These are phyloP conservation scores for Canis aureus DNA, from an alignment of 2,113 vertebrate genomes.

Conservation along the genomic window DNA sequence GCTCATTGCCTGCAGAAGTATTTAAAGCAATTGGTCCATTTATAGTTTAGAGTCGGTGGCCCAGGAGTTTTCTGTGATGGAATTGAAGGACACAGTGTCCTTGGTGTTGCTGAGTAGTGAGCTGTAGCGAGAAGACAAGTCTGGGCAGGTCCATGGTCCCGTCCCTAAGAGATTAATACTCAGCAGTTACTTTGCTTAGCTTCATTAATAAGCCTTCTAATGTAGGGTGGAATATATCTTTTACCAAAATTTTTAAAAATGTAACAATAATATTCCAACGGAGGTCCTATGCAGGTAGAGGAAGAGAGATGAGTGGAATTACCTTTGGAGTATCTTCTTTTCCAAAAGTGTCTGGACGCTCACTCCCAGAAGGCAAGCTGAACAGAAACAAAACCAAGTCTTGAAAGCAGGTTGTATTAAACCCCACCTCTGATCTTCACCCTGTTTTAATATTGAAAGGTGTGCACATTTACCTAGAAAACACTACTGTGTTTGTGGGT, in stretches of 20 bases:
- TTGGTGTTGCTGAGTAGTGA: slow-evolving; percentile 45
- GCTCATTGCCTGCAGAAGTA: background rate
- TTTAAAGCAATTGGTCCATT: slow-evolving; percentile 21
- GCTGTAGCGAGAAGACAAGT: slow-evolving; percentile 60
- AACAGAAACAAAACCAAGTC: slow-evolving; percentile 8
- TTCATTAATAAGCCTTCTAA: slow-evolving; percentile 6
- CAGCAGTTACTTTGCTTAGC: slow-evolving; percentile 37
- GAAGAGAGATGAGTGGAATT: background rate
- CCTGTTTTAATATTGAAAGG: slow-evolving; percentile 55
- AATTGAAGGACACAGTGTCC: background rate
- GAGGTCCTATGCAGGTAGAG: background rate
- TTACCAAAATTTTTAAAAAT: slow-evolving; percentile 11
- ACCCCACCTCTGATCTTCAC: background rate
- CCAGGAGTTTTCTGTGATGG: background rate
- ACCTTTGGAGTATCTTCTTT: background rate
- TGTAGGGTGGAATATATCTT: background rate
- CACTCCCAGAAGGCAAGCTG: background rate
- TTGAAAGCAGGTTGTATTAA: slow-evolving; percentile 45
- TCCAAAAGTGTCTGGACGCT: background rate
- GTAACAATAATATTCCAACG: background rate
- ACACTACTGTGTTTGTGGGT: background rate
- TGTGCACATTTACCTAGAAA: slow-evolving; percentile 53
- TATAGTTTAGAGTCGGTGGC: background rate
- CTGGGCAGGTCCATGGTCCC: slow-evolving; percentile 49
- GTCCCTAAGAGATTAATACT: slow-evolving; percentile 57